These are phyloP conservation scores for Drosophila kanekoi DNA, from an alignment of 2,888 invertebrate genomes.

Conservation along the genomic window DNA sequence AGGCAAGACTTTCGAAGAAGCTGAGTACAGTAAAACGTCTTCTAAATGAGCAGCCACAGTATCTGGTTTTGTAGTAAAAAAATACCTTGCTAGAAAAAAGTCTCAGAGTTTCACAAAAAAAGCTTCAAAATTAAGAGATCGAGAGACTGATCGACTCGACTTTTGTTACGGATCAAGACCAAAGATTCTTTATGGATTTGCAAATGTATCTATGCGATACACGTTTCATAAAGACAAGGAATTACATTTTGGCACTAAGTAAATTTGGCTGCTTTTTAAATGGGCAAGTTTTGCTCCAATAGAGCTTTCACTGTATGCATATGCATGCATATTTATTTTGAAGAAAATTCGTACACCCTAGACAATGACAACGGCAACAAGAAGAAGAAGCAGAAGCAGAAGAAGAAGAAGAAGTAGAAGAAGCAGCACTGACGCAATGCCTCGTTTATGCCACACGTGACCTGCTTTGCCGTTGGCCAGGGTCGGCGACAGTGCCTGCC, in stretches of 20 bases:
- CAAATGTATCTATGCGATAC: no score
- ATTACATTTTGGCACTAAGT: no score
- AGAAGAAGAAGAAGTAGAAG: no score
- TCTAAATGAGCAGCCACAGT: background rate
- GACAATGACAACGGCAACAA: conserved; percentile 37
- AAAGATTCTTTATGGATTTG: no score
- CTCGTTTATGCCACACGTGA: conserved; percentile 78
- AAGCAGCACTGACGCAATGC: conserved; percentile 57
- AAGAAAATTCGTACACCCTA: conserved; percentile 61
- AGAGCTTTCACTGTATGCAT: conserved; percentile 19
- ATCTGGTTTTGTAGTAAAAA: no score
- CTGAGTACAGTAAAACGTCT: conserved; percentile 6
- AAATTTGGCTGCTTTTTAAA: no score
- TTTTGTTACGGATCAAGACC: no score
- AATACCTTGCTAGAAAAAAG: no score
- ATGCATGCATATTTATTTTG: conserved; percentile 66
- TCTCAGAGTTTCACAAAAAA: no score
- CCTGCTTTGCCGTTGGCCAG: conserved; percentile 78
- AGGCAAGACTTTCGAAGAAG: conserved; percentile 27
- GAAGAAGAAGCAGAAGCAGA: background rate
- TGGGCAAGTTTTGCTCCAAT: background rate
- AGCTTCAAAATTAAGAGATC: no score
- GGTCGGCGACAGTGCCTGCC: conserved; percentile 73
- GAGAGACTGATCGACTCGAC: no score
- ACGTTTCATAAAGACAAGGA: no score